phyloP scores from a whole-genome alignment of 2,888 invertebrate genomes.

The Psylliodes chrysocephalus region DNA sequence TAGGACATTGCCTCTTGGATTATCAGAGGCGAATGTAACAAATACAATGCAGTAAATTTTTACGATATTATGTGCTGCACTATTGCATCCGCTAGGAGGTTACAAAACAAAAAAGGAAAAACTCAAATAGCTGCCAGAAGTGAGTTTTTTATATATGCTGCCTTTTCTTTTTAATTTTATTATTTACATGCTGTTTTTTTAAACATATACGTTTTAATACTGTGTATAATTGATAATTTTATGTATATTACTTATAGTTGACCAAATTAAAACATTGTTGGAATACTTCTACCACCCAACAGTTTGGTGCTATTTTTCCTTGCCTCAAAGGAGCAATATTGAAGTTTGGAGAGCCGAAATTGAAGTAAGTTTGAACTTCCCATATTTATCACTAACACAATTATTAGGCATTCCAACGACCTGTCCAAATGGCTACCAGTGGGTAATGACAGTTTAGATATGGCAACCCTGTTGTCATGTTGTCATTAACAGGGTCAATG shows the following conservation, averaged over 20 bases:
- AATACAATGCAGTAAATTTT: neutral
- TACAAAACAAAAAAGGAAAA: neutral
- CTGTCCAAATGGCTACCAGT: no score
- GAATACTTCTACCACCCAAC: slow-evolving; percentile 95
- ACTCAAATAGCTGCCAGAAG: neutral
- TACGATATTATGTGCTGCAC: neutral
- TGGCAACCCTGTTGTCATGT: no score
- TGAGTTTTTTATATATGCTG: slow-evolving; percentile 4
- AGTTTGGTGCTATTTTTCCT: slow-evolving; percentile 99
- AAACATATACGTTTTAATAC: no score
- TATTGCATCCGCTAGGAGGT: neutral
- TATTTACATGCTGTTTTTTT: no score
- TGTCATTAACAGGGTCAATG: no score
- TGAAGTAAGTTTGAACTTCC: slow-evolving; percentile 75
- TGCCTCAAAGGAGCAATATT: slow-evolving; percentile 98
- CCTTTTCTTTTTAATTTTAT: no score
- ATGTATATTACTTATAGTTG: slow-evolving; percentile 75
- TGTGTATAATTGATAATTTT: no score
- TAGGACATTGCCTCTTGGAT: neutral
- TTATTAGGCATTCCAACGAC: no score
- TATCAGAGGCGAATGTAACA: neutral
- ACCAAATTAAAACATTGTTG: slow-evolving; percentile 98
- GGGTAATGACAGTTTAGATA: no score
- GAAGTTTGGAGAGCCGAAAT: slow-evolving; percentile 97
- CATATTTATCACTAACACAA: no score